These are phyloP conservation scores for Sula dactylatra DNA, from an alignment of 2,113 vertebrate genomes.

Conservation along the genomic window DNA sequence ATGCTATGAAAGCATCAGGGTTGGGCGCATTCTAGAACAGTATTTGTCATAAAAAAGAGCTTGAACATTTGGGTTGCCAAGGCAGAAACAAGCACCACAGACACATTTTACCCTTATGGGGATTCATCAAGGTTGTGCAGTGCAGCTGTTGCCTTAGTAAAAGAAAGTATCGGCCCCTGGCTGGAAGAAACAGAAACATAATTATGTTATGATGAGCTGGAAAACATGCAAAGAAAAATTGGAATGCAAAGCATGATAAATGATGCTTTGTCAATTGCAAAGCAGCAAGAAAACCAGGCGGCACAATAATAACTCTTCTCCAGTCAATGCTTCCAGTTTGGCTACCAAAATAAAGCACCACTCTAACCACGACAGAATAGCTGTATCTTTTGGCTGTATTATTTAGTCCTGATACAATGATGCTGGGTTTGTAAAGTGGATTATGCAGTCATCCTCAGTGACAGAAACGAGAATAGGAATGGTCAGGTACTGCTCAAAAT, in stretches of 20 bases:
- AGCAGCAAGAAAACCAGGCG: neutral
- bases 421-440: neutral
- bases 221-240: slow-evolving; percentile 65
- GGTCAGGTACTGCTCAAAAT: neutral
- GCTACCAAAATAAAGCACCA: slow-evolving; percentile 7
- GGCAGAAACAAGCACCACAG: slow-evolving; percentile 52
- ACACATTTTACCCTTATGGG: slow-evolving; percentile 55
- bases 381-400: neutral
- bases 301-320: slow-evolving; percentile 21
- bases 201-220: slow-evolving; percentile 76
- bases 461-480: neutral
- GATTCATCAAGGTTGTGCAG: slow-evolving; percentile 68
- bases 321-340: slow-evolving; percentile 46
- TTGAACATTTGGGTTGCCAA: slow-evolving; percentile 57
- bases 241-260: slow-evolving; percentile 65
- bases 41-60: slow-evolving; percentile 37
- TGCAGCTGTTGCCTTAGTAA: slow-evolving; percentile 70
- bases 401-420: neutral
- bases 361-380: neutral
- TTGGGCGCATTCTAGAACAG: slow-evolving; percentile 37
- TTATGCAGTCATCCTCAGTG: neutral
- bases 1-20: neutral
- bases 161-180: slow-evolving; percentile 64
- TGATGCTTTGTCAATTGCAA: slow-evolving; percentile 51
- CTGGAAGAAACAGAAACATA: slow-evolving; percentile 61